phyloP scores from a whole-genome alignment of 2,113 vertebrate genomes.

The Apaloderma vittatum region DNA sequence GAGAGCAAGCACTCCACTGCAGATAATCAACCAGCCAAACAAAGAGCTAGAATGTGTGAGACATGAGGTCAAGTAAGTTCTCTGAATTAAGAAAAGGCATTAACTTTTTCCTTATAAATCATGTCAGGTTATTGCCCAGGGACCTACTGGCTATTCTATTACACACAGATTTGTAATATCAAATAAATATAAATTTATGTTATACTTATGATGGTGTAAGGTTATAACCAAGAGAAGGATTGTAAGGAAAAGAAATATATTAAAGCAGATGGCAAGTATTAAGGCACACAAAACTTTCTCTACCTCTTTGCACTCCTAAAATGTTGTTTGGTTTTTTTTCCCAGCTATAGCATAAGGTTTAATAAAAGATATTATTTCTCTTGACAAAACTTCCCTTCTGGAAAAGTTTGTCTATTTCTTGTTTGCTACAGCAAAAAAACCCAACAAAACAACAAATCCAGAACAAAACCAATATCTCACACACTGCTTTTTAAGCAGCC shows the following conservation, averaged over 20 bases:
- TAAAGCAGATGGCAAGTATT: neutral
- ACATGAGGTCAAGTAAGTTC: neutral
- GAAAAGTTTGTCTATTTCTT: neutral
- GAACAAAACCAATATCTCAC: neutral
- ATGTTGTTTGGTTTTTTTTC: neutral
- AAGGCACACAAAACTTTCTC: neutral
- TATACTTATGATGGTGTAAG: neutral
- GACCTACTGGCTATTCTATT: neutral
- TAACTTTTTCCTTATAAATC: neutral
- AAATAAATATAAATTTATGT: neutral
- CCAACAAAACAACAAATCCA: neutral
- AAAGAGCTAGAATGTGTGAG: neutral
- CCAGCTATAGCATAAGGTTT: neutral
- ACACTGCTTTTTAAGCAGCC: neutral
- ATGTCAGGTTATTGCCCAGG: neutral
- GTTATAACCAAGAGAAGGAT: neutral
- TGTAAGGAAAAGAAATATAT: neutral
- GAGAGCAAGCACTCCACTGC: neutral
- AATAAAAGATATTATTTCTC: neutral
- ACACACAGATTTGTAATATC: neutral
- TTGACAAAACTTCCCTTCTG: neutral
- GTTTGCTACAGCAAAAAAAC: neutral
- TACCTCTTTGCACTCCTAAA: neutral
- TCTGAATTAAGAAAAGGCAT: neutral
- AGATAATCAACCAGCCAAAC: neutral